A percentile compares a stretch with the other conserved stretches of the same genome.
phyloP scores from a whole-genome alignment of 2,888 invertebrate species.

The Invenusta paracnida region DNA sequence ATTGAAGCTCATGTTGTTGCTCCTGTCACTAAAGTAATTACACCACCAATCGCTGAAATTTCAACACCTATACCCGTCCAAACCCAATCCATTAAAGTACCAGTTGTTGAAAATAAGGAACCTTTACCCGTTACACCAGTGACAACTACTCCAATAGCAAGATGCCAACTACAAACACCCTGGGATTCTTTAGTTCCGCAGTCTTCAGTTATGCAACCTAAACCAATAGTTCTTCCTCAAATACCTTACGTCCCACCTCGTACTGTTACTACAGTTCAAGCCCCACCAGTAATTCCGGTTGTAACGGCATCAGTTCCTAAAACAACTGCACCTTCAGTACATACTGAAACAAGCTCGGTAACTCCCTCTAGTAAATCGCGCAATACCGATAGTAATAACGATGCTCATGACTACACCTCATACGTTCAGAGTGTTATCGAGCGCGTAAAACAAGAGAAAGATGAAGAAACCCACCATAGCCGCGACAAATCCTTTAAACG shows the following conservation, averaged over 20 bases:
- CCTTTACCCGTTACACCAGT: background rate
- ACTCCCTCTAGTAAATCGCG: background rate
- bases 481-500: conserved; percentile 24
- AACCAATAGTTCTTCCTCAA: background rate
- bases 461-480: conserved; percentile 30
- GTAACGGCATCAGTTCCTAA: background rate
- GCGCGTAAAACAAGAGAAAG: conserved; percentile 36
- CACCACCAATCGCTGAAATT: background rate
- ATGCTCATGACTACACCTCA: conserved; percentile 27
- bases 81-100: background rate
- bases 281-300: background rate
- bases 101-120: background rate
- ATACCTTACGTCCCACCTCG: background rate
- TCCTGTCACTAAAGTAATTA: background rate
- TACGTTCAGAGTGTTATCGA: conserved; percentile 39
- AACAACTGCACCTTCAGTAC: background rate
- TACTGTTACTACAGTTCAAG: background rate
- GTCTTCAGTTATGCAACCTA: background rate
- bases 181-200: background rate
- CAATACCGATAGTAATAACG: conserved; percentile 20
- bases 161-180: background rate
- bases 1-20: background rate
- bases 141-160: background rate
- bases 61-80: background rate
- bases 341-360: background rate